Base-by-base conservation (phyloP, 92 coral and sea anemone species). In the Meandrina meandrites region DNA sequence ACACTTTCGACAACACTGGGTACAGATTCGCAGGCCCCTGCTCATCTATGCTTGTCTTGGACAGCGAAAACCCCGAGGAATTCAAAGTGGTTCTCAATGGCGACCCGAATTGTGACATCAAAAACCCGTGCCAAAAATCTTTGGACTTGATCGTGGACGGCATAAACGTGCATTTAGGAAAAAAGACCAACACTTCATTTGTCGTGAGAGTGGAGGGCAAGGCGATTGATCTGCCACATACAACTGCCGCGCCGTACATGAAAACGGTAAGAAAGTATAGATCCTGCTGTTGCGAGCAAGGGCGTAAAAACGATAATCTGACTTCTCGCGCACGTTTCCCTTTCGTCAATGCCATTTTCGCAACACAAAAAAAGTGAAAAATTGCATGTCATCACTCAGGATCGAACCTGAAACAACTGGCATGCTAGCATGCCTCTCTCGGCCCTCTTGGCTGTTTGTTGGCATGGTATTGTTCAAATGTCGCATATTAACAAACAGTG, bases 1-100 rank as follows among this genome's bases (percentile, higher is more conserved):
- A 92, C 76, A 94, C 98, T 11, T 96, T 96, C 53, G 98, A 96
- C 90, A 93, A 94, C 91, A 91, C 90, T 47, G 93, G 85, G 31
- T 96, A 92, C 94, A 84, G 89, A 75, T 96, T 82, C 86, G 86
- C 87, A 64, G 98, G 98, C 0, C 50, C 91, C 0, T 96, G 98
- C 84, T 74, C 93, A 11, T 90, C 93, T 75, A 88, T 79, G 57
- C 86, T 95, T 85, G 92, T 95, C 28, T 87, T 88, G 80, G 94
- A 95, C 74, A 91, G 90, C 8, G 78, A 85, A 76, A 78, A 74
- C 70, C 83, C 89, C 7, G 62, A 85, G 1, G 50, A 74, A 5
- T 92, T 96, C 85, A 84, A 90, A 35, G 98, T 96, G 18, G 56
- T 88, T 1, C 77, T 96, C 35, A 88, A 88, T 72, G 93, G 93